phyloP scores from a whole-genome alignment of 2,797 vertebrate genomes.

The Pristis pectinata region DNA sequence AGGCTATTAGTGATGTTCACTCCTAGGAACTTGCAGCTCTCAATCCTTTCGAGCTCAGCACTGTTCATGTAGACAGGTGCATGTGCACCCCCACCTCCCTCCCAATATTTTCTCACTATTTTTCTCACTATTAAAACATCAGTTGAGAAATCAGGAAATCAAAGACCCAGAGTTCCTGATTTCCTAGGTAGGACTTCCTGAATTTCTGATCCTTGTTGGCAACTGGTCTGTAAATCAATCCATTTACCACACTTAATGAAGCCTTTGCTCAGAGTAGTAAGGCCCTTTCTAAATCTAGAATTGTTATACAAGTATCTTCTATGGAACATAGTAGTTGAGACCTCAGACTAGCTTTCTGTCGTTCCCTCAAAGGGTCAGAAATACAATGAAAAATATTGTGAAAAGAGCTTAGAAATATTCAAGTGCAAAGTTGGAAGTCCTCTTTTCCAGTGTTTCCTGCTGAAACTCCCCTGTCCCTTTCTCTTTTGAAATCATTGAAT shows the following conservation, averaged over 20 bases:
- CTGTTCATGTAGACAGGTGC: no score
- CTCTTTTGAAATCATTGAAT: background rate
- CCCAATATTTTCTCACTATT: no score
- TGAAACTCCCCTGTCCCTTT: background rate
- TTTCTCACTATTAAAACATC: no score
- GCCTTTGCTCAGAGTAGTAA: background rate
- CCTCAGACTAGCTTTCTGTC: background rate
- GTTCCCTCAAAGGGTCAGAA: background rate
- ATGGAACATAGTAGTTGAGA: background rate
- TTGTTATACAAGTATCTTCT: background rate
- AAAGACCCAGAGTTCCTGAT: no score
- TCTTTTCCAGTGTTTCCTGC: background rate
- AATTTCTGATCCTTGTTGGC: background rate
- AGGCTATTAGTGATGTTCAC: no score
- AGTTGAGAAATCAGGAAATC: no score
- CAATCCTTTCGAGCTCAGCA: no score
- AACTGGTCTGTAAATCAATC: no score
- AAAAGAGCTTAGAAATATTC: background rate
- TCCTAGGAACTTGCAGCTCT: no score
- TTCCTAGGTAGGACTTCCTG: background rate
- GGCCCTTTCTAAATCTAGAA: background rate
- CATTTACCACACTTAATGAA: background rate
- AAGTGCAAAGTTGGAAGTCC: background rate
- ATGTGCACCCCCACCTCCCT: no score
- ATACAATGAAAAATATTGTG: background rate